Base-by-base conservation (phyloP, 2,888 invertebrate genomes). In the Amiota communis region DNA sequence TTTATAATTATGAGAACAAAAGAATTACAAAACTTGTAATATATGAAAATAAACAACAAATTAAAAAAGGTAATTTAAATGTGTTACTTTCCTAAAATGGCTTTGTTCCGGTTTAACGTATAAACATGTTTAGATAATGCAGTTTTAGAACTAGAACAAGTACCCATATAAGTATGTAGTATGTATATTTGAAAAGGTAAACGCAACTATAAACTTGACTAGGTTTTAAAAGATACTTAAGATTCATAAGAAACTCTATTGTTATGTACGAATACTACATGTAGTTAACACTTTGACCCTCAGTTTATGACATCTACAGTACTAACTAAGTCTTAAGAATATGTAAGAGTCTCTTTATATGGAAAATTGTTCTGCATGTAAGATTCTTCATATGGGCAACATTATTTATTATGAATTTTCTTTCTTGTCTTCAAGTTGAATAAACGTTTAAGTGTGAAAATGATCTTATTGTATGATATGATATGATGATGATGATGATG, bases 281-380 rank as follows among this genome's bases (percentile, higher is more conserved):
- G 17, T 17, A 46, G 11, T 65, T 46, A 65, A 68, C 67, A 53
- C 51, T 53, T 49, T 68, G 67, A 68, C 67, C 67, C 67, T 68
- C 67, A 51, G 46, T 49, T 68, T 68, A 68, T 23, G 51, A 67
- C 20, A 23, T 23, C 23, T 23, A n/a, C n/a, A 23, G 23, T 57
- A 17, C 57, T 3, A 23, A 36, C 36, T 36, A 4, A 6, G 36
- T 36, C 6, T 36, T 36, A 36, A 36, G 36, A 36, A 36, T 36
- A 36, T 36, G 36, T 36, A 36, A 36, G 36, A 36, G 36, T 36
- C 36, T 36, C 36, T 36, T 36, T 36, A 36, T 36, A 36, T 36
- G 6, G 36, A 36, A 36, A 6, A 36, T 36, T 36, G 36, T 36
- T 36, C 36, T 36, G 36, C 36, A 36, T 36, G 36, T 36, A 36